phyloP scores from a whole-genome alignment of 2,797 vertebrate species.

The Lophius americanus region DNA sequence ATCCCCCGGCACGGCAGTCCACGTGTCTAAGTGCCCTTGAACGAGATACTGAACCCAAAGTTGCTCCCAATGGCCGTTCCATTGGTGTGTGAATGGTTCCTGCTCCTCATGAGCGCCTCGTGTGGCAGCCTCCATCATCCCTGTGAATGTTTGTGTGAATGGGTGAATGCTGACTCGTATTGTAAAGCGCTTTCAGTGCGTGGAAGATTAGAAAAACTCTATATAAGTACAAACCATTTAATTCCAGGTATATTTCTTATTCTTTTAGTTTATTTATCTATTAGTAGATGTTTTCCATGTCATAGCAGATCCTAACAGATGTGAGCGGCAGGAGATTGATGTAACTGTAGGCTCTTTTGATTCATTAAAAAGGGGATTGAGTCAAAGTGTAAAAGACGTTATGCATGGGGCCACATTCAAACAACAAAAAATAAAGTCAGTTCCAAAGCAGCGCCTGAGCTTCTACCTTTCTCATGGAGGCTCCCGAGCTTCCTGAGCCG shows the following conservation, averaged over 20 bases:
- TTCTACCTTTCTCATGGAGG: slow-evolving; percentile 79
- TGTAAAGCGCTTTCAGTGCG: too few species aligned
- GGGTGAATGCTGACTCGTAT: too few species aligned
- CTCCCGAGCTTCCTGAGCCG: slow-evolving; percentile 76
- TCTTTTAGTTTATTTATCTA: slow-evolving; percentile 15
- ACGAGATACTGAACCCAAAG: too few species aligned
- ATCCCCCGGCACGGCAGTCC: too few species aligned
- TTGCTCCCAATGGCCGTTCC: too few species aligned
- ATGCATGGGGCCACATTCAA: not conserved
- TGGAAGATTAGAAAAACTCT: too few species aligned
- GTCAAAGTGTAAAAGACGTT: slow-evolving; percentile 1
- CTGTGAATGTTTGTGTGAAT: too few species aligned
- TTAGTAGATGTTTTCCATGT: slow-evolving; percentile 32
- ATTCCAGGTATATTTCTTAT: slow-evolving; percentile 34
- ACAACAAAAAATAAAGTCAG: not conserved
- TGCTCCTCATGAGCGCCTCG: too few species aligned
- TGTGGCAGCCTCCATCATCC: too few species aligned
- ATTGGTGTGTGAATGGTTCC: too few species aligned
- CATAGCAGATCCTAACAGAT: not conserved
- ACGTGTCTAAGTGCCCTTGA: too few species aligned
- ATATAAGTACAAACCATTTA: slow-evolving; percentile 6
- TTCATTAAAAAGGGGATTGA: slow-evolving; percentile 23
- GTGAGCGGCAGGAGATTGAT: slow-evolving; percentile 37
- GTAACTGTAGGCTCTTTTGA: slow-evolving; percentile 17
- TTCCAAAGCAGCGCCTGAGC: not conserved